These are phyloP conservation scores for Pundamilia nyererei DNA, from an alignment of 2,113 vertebrate species.

Conservation along the genomic window DNA sequence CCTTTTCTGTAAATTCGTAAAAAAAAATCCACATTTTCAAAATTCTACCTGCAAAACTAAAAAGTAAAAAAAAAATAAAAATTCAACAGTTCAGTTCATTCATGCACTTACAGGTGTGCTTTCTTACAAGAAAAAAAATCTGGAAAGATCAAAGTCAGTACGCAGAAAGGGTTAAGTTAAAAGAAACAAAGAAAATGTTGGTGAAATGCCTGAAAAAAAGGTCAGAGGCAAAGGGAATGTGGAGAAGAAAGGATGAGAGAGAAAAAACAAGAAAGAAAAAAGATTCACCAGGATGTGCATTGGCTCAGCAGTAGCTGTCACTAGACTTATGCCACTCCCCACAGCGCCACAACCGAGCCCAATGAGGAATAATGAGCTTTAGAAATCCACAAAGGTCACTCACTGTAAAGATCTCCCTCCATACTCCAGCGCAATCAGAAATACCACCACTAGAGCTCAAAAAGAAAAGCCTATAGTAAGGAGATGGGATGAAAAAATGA, in stretches of 20 bases:
- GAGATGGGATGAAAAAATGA: neutral
- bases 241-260: neutral
- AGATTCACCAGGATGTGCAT: constrained; percentile 16
- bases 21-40: neutral
- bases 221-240: constrained; percentile 5
- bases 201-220: constrained; percentile 14
- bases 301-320: constrained; percentile 42
- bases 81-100: neutral
- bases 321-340: constrained; percentile 39
- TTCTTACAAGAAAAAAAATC: neutral
- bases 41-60: neutral
- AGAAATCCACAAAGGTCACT: constrained; percentile 69
- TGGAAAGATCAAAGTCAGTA: neutral
- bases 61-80: neutral
- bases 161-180: neutral
- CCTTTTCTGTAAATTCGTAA: neutral
- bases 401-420: constrained; percentile 47
- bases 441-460: constrained; percentile 39
- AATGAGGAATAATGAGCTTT: constrained; percentile 69
- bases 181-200: neutral
- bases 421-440: constrained; percentile 45
- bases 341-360: constrained; percentile 41
- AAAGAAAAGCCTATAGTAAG: constrained; percentile 42
- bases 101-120: neutral
- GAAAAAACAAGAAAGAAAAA: neutral